Conservation (phyloP, 2,888 invertebrate genomes). For the Geotrupes spiniger region DNA sequence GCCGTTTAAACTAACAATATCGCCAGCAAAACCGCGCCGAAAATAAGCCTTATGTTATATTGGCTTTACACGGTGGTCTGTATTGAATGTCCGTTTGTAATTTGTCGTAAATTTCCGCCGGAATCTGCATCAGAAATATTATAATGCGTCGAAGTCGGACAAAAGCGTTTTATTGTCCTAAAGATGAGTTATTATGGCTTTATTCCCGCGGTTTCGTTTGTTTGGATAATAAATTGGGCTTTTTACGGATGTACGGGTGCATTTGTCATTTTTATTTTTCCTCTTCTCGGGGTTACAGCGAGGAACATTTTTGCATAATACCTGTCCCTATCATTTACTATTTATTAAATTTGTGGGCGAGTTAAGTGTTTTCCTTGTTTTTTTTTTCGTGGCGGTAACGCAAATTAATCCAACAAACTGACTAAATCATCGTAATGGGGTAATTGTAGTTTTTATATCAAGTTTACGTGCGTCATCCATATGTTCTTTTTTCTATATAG, state of each 20-base stretch:
- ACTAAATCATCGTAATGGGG: too few species aligned
- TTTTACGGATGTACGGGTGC: slow-evolving; percentile 41
- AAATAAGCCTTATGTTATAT: slow-evolving; percentile 6
- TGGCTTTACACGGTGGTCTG: background rate
- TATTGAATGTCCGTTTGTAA: background rate
- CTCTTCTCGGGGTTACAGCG: slow-evolving; percentile 21
- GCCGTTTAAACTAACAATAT: slow-evolving; percentile 10
- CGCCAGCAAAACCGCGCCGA: slow-evolving; percentile 5
- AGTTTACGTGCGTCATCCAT: too few species aligned
- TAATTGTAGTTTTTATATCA: too few species aligned
- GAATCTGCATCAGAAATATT: slow-evolving; percentile 21
- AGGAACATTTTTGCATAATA: slow-evolving; percentile 10
- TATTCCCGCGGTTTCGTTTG: slow-evolving; percentile 29
- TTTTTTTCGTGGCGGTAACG: too few species aligned
- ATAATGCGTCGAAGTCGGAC: slow-evolving; percentile 23
- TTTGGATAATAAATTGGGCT: slow-evolving; percentile 43
- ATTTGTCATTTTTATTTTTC: slow-evolving; percentile 42
- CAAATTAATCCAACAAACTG: too few species aligned
- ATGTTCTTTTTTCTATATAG: too few species aligned
- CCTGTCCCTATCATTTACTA: slow-evolving; percentile 18
- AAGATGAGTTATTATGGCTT: slow-evolving; percentile 38
- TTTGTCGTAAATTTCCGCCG: slow-evolving; percentile 8
- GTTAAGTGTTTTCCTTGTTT: slow-evolving; percentile 10
- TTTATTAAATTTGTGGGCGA: slow-evolving; percentile 1
- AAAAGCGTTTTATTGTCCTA: slow-evolving; percentile 34